Conservation (phyloP, 2,797 vertebrate species). For the Semaprochilodus insignis region DNA sequence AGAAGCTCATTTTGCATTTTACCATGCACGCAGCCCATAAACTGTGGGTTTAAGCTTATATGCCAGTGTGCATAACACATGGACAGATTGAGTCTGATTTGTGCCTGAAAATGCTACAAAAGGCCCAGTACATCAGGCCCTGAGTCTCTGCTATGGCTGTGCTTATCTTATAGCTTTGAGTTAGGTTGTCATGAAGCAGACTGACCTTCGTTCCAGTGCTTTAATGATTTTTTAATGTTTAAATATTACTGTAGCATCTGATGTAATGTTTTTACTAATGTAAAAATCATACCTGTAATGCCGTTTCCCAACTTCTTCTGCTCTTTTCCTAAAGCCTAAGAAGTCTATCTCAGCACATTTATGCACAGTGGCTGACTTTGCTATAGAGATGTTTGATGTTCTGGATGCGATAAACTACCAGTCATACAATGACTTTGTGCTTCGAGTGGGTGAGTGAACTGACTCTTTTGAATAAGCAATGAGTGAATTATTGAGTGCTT, state of each 20-base stretch:
- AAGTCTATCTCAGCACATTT: conserved; percentile 92
- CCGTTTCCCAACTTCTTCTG: not conserved
- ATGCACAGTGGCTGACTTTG: conserved; percentile 93
- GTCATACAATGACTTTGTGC: conserved; percentile 98
- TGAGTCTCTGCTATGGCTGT: not conserved
- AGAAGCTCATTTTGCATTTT: no score
- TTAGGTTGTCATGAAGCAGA: not conserved
- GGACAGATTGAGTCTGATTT: no score
- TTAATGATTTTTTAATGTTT: not conserved
- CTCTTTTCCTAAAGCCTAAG: conserved; percentile 79
- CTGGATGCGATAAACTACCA: conserved; percentile 99
- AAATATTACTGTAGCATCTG: not conserved
- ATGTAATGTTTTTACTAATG: not conserved
- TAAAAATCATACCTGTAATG: not conserved
- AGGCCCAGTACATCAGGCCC: no score
- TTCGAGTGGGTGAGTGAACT: conserved; percentile 90
- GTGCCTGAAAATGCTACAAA: no score
- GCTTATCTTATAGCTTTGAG: not conserved
- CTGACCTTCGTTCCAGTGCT: not conserved
- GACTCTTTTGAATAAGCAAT: conserved; percentile 2
- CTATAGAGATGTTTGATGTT: conserved; percentile 97
- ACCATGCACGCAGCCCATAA: no score
- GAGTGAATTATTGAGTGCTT: conserved; percentile 18
- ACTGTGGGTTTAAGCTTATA: no score
- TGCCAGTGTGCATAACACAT: no score